phyloP scores from a whole-genome alignment of 2,113 vertebrate genomes.

The Ageneiosus marmoratus region DNA sequence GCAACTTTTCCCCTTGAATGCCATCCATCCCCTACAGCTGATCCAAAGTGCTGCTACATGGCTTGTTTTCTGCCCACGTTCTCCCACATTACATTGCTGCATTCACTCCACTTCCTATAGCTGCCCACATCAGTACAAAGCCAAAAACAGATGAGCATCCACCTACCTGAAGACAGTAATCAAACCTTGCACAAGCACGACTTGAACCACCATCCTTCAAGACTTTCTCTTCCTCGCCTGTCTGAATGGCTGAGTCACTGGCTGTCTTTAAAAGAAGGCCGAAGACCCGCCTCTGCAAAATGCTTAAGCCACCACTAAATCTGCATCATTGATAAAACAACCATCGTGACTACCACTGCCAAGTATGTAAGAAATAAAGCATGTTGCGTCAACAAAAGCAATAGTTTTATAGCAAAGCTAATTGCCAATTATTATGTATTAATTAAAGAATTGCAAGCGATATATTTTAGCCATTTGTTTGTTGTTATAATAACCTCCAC shows the following conservation, averaged over 20 bases:
- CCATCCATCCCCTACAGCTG: background rate
- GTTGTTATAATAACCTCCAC: background rate
- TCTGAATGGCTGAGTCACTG: constrained; percentile 11
- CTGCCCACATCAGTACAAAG: constrained; percentile 3
- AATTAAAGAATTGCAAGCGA: background rate
- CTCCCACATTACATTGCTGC: background rate
- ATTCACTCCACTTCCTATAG: constrained; percentile 1
- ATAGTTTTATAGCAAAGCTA: background rate
- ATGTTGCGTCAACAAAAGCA: background rate
- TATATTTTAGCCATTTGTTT: background rate
- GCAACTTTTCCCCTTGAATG: background rate
- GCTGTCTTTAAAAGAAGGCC: background rate
- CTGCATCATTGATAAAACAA: constrained; percentile 8
- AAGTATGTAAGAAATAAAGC: background rate
- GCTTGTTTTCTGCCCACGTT: background rate
- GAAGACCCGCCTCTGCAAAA: background rate
- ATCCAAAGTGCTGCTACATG: background rate
- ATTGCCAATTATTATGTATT: background rate
- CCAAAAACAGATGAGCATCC: constrained; percentile 2
- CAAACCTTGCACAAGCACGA: constrained; percentile 2
- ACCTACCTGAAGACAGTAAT: constrained; percentile 13
- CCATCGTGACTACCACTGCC: background rate
- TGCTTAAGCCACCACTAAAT: background rate
- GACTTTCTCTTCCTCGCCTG: background rate
- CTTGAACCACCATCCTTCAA: constrained; percentile 6